Conservation (phyloP, 2,888 invertebrate genomes). For the Myopa tessellatipennis region DNA sequence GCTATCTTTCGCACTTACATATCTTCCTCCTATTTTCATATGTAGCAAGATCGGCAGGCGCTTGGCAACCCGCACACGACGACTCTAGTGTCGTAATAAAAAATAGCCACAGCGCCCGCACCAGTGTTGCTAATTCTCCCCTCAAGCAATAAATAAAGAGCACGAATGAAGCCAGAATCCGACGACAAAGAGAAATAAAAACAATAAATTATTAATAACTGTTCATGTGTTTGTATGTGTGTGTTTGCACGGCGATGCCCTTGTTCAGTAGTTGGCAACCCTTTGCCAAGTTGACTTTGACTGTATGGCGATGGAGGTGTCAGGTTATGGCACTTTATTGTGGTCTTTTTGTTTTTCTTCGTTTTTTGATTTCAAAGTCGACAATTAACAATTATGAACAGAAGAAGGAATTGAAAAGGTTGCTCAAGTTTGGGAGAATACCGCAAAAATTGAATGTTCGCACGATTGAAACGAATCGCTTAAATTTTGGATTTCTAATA, state of each 20-base stretch:
- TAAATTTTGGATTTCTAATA: conserved; percentile 23
- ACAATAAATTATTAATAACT: conserved; percentile 5
- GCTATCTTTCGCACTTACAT: neutral
- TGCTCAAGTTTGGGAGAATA: conserved; percentile 16
- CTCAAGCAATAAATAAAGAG: conserved; percentile 15
- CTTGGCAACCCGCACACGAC: neutral
- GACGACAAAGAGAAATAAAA: conserved; percentile 6
- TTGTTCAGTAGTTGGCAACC: neutral
- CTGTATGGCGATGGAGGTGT: neutral
- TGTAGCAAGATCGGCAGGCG: too few species aligned
- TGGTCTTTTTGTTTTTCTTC: neutral
- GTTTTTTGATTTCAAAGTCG: neutral
- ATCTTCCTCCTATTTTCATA: neutral
- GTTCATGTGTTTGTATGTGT: neutral
- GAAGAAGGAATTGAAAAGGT: neutral
- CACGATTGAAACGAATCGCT: conserved; percentile 26
- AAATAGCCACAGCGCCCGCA: neutral
- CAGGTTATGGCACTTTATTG: too few species aligned
- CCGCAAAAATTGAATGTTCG: conserved; percentile 31
- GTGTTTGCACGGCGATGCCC: neutral
- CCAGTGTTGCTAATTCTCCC: conserved; percentile 6
- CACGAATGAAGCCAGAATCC: neutral
- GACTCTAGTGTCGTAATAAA: neutral
- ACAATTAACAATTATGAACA: neutral
- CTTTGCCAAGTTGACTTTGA: neutral